Evolutionary conservation across 2,797 vertebrate species (phyloP), one percentile per base, ranked within the genome.

Genomic region (Rhincodon typus): DNA sequence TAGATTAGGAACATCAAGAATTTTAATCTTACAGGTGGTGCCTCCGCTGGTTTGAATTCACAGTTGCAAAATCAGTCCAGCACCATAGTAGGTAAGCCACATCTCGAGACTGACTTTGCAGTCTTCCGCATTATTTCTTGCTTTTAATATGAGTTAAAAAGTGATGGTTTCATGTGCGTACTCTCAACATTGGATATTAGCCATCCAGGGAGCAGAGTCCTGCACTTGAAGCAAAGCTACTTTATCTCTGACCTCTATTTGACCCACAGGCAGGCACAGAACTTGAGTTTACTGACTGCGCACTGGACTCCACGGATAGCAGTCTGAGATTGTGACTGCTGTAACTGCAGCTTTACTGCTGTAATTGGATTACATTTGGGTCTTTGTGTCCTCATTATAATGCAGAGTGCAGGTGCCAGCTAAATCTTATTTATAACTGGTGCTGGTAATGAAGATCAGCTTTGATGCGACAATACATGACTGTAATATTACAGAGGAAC

Each of bases 351-450:
- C 38, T 93, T 69, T 69, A 93, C 62, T 93, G 66, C n/a, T 69
- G 42, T 69, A 69, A 93, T 93, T 93, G 62, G 42, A 93, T 95
- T 95, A 95, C 72, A 95, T 95, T 53, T 50, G 69, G 69, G 27
- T 95, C 69, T 72, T 95, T 15, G 19, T 13, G 77, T 53, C 27
- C 30, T 95, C 27, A n/a, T 77, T 95, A n/a, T 91, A 53, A 53
- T 57, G 34, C 7, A n/a, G 25, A 72, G 69, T 21, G 27, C 42
- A 1, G 27, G 42, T 77, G 46, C 70, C 94, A 38, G 62, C 87
- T 84, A 46, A 46, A 38, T 84, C 21, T 6, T 21, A 91, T 91
- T 91, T 66, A 57, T 66, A 91, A n/a, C 88, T 91, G 30, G 88
- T 66, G 6, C 34, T 15, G 34, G 21, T 46, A 8, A 84, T 4